phyloP scores from a whole-genome alignment of 2,888 invertebrate genomes.

The Matsumyia berberina region DNA sequence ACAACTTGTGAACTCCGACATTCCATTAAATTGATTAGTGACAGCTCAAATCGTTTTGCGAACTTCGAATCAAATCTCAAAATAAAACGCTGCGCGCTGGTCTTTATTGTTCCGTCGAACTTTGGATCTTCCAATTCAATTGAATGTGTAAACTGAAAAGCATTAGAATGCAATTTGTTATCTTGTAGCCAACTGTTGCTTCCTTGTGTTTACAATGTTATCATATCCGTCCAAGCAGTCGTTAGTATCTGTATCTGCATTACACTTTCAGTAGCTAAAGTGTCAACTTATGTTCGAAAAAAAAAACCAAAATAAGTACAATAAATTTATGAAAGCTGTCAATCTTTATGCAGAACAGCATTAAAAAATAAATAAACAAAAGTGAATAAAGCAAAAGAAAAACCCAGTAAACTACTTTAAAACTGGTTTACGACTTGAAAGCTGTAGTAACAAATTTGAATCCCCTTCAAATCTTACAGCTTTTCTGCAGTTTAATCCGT shows the following conservation, averaged over 20 bases:
- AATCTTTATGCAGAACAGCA: background rate
- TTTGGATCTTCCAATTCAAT: background rate
- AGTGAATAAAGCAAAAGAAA: slow-evolving; percentile 18
- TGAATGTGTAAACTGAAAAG: background rate
- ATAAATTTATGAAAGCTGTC: background rate
- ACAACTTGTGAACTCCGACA: slow-evolving; percentile 35
- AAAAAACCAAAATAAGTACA: too few relatives aligned
- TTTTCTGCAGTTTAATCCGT: slow-evolving; percentile 29
- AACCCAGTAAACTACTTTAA: slow-evolving; percentile 47
- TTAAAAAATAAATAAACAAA: slow-evolving; percentile 27
- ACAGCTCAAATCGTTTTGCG: slow-evolving; percentile 6
- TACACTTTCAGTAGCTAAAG: background rate
- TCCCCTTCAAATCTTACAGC: slow-evolving; percentile 40
- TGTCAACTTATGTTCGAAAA: too few relatives aligned
- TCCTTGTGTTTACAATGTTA: slow-evolving; percentile 9
- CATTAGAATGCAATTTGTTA: background rate
- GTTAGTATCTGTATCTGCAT: too few relatives aligned
- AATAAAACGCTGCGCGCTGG: background rate
- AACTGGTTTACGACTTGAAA: slow-evolving; percentile 38
- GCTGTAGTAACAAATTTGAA: slow-evolving; percentile 14
- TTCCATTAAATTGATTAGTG: slow-evolving; percentile 18
- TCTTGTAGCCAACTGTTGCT: background rate
- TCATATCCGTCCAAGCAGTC: too few relatives aligned
- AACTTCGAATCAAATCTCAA: background rate
- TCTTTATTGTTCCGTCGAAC: background rate